These are phyloP conservation scores for Melanchra persicariae DNA, from an alignment of 2,888 invertebrate genomes.

Conservation along the genomic window DNA sequence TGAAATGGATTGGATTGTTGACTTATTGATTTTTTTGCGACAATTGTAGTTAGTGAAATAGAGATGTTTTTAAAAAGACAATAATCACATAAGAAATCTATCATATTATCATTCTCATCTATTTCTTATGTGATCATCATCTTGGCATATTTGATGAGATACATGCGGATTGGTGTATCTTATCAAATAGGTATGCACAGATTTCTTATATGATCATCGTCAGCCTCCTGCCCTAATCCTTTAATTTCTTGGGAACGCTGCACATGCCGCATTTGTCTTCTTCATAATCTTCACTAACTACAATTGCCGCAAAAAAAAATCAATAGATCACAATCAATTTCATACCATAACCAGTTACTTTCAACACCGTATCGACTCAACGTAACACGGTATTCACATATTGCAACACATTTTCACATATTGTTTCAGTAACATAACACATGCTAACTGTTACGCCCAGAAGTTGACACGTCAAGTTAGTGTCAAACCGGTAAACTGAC, in stretches of 20 bases:
- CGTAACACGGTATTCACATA: constrained; percentile 29
- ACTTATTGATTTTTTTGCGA: too few relatives aligned
- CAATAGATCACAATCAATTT: constrained; percentile 11
- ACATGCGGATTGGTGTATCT: too few relatives aligned
- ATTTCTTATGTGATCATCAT: too few relatives aligned
- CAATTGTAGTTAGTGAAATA: too few relatives aligned
- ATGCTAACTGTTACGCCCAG: constrained; percentile 48
- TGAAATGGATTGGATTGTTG: too few relatives aligned
- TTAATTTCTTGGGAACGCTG: not conserved
- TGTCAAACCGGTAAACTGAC: constrained; percentile 32
- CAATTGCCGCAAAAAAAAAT: not conserved
- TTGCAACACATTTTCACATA: constrained; percentile 51
- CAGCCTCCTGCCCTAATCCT: not conserved
- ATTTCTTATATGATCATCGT: not conserved
- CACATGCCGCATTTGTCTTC: not conserved
- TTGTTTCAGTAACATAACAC: constrained; percentile 54
- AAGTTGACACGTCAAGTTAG: constrained; percentile 51
- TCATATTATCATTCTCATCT: too few relatives aligned
- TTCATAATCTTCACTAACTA: too few relatives aligned
- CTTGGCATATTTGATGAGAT: too few relatives aligned
- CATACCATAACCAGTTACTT: constrained; percentile 29
- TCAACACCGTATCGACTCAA: constrained; percentile 36
- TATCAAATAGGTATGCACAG: too few relatives aligned
- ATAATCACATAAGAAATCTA: too few relatives aligned
- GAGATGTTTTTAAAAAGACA: too few relatives aligned